These are phyloP conservation scores for Netelia virgata DNA, from an alignment of 2,888 invertebrate species.

Conservation along the genomic window DNA sequence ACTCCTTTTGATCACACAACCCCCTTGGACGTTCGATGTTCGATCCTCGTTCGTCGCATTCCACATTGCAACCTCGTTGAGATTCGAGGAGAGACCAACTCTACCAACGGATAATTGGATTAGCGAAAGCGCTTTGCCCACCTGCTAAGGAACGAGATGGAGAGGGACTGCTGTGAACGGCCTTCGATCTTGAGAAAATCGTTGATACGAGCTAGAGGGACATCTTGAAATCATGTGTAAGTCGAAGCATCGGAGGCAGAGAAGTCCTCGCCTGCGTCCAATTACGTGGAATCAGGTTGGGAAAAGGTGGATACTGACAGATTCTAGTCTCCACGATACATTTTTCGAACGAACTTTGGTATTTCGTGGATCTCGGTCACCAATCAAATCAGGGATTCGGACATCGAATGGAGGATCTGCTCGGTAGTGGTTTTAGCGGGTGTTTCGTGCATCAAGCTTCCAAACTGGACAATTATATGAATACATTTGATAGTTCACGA, in stretches of 20 bases:
- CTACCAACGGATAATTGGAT: conserved; percentile 74
- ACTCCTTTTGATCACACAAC: conserved; percentile 16
- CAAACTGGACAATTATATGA: too few species aligned
- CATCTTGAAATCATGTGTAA: conserved; percentile 41
- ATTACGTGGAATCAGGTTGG: conserved; percentile 30
- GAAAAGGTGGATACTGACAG: conserved; percentile 6
- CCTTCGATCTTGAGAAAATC: conserved; percentile 61
- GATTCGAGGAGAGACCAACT: conserved; percentile 66
- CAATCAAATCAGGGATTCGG: too few species aligned
- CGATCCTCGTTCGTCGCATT: conserved; percentile 54
- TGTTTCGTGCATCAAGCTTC: too few species aligned
- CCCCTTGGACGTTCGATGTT: background rate
- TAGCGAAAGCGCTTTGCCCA: conserved; percentile 65
- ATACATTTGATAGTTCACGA: too few species aligned
- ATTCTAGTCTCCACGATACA: background rate
- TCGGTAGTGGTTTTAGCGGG: too few species aligned
- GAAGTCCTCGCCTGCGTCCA: conserved; percentile 13
- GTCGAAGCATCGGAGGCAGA: conserved; percentile 17
- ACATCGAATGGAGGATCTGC: too few species aligned
- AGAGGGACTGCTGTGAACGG: conserved; percentile 22
- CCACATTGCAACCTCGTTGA: conserved; percentile 64
- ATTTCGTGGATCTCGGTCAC: too few species aligned
- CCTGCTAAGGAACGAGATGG: conserved; percentile 43
- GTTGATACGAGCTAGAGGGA: conserved; percentile 60
- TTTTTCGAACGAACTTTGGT: background rate